A percentile compares a stretch with the other conserved stretches of the same genome.
Conservation (phyloP, 1,140 invertebrate species). For the Diachasmimorpha longicaudata region DNA sequence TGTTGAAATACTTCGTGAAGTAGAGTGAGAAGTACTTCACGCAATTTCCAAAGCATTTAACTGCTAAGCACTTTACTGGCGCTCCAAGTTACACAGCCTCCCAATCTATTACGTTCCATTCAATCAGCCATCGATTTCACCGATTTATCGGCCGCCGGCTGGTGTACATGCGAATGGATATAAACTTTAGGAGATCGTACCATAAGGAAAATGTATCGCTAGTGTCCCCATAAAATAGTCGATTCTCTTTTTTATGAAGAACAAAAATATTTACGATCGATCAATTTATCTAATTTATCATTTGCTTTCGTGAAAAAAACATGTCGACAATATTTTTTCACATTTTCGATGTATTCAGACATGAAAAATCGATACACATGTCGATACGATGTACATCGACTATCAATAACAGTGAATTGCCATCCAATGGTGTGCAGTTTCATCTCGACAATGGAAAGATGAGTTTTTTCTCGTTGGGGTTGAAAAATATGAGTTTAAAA, state of each 20-base stretch:
- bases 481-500: slow-evolving; percentile 4
- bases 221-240: neutral
- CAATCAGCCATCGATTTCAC: slow-evolving; percentile 53
- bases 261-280: neutral
- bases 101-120: slow-evolving; percentile 51
- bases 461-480: neutral
- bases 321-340: neutral
- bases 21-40: slow-evolving; percentile 11
- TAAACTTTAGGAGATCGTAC: neutral
- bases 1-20: slow-evolving; percentile 14
- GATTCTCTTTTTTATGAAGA: neutral
- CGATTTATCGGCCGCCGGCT: slow-evolving; percentile 46
- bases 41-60: slow-evolving; percentile 41
- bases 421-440: neutral
- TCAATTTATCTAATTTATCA: neutral
- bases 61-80: slow-evolving; percentile 37
- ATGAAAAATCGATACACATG: neutral
- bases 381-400: neutral
- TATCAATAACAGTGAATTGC: slow-evolving; percentile 8
- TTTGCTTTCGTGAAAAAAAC: neutral
- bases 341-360: neutral
- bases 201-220: neutral
- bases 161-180: neutral
- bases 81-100: slow-evolving; percentile 31
- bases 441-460: slow-evolving; percentile 11